Evolutionary conservation across 1,140 invertebrate genomes (phyloP).

Genomic region (Cotesia chilonis): DNA sequence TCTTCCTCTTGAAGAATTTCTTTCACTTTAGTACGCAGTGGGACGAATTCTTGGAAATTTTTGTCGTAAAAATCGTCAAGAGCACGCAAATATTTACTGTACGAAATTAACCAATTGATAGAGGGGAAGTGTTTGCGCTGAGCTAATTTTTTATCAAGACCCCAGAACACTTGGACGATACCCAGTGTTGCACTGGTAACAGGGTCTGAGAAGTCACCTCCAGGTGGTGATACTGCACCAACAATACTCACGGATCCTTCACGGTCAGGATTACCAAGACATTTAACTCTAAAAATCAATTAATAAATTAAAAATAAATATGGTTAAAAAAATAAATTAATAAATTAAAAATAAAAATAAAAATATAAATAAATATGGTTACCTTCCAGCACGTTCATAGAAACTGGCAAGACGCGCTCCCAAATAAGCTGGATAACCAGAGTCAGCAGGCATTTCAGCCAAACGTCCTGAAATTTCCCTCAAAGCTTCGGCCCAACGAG

Average conservation of each 20-base stretch:
- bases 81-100: slow-evolving; percentile 98
- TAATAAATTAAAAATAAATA: background rate
- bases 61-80: slow-evolving; percentile 99
- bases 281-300: slow-evolving; percentile 80
- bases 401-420: slow-evolving; percentile 98
- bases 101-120: slow-evolving; percentile 99
- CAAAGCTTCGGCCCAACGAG: slow-evolving; percentile 99
- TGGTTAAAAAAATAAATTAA: slow-evolving; percentile 17
- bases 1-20: slow-evolving; percentile 99
- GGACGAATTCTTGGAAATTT: slow-evolving; percentile 98
- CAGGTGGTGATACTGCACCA: slow-evolving; percentile 98
- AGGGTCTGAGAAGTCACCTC: slow-evolving; percentile 99
- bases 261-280: slow-evolving; percentile 96
- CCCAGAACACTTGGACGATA: slow-evolving; percentile 99
- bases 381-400: slow-evolving; percentile 96
- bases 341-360: background rate
- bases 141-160: slow-evolving; percentile 98
- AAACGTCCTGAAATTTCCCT: slow-evolving; percentile 99
- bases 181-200: slow-evolving; percentile 98
- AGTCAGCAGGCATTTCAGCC: slow-evolving; percentile 99
- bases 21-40: slow-evolving; percentile 91
- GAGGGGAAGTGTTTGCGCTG: slow-evolving; percentile 99
- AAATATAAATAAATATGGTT: background rate
- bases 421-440: slow-evolving; percentile 98
- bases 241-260: slow-evolving; percentile 99